Evolutionary conservation across 2,888 invertebrate genomes (phyloP).

Genomic region (Mesochorus sp.): DNA sequence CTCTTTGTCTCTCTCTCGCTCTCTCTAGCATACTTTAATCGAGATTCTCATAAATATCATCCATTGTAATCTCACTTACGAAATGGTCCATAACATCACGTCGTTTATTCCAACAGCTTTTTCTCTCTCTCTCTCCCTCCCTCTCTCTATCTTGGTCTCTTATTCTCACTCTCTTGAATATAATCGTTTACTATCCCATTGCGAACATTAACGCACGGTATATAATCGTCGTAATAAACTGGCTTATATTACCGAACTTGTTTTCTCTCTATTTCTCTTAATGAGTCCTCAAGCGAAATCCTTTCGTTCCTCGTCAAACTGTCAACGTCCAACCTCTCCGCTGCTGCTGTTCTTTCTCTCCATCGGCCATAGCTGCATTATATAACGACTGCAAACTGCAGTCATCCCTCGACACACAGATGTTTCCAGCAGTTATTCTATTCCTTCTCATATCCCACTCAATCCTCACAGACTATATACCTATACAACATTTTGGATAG

Average conservation of each 20-base stretch:
- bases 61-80: no score
- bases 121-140: no score
- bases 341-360: not conserved
- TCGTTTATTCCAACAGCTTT: no score
- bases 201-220: not conserved
- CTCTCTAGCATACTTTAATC: no score
- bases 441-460: slow-evolving; percentile 28
- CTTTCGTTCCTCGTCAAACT: slow-evolving; percentile 43
- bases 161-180: no score
- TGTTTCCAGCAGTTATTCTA: slow-evolving; percentile 34
- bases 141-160: no score
- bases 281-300: slow-evolving; percentile 40
- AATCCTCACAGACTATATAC: not conserved
- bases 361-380: not conserved
- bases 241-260: slow-evolving; percentile 21
- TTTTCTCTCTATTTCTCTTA: no score
- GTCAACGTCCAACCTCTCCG: slow-evolving; percentile 34
- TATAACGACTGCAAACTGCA: slow-evolving; percentile 22
- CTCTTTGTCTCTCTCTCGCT: no score
- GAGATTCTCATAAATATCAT: no score
- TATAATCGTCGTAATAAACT: slow-evolving; percentile 1
- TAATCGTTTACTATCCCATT: not conserved
- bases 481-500: slow-evolving; percentile 5
- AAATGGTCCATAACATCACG: no score
- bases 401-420: slow-evolving; percentile 44